These are phyloP conservation scores for Enteromius treurensis DNA, from an alignment of 2,797 vertebrate species.

Conservation along the genomic window DNA sequence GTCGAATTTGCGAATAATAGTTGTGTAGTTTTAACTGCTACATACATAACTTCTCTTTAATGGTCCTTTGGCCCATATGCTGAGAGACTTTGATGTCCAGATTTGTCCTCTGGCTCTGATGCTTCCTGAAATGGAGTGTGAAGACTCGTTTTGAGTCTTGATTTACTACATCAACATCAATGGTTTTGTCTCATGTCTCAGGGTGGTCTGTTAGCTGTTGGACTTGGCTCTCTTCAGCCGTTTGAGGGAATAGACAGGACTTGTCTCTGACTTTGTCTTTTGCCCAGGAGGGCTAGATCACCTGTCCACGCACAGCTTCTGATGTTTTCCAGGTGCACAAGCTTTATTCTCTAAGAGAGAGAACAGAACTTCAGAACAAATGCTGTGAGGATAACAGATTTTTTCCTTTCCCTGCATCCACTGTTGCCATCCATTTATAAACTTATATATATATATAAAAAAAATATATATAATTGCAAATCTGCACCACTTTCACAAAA, in stretches of 20 bases:
- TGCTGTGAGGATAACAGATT: neutral
- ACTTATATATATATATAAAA: too few relatives aligned
- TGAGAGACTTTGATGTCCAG: conserved; percentile 40
- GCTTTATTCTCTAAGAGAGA: neutral
- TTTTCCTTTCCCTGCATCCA: neutral
- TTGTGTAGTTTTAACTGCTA: conserved; percentile 3
- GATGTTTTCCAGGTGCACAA: conserved; percentile 25
- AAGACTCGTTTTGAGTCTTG: conserved; percentile 23
- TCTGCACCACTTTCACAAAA: neutral
- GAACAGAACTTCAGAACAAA: neutral
- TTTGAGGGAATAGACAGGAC: conserved; percentile 59
- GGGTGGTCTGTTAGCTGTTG: conserved; percentile 63
- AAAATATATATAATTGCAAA: neutral
- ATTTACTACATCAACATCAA: conserved; percentile 64
- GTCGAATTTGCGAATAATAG: conserved; percentile 15
- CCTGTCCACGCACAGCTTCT: conserved; percentile 46
- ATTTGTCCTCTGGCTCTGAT: conserved; percentile 28
- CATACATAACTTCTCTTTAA: neutral
- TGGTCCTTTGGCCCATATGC: conserved; percentile 8
- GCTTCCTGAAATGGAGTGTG: conserved; percentile 42
- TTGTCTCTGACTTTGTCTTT: conserved; percentile 67
- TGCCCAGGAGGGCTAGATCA: conserved; percentile 38
- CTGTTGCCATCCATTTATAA: neutral
- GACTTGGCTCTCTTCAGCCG: conserved; percentile 60
- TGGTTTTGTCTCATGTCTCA: conserved; percentile 57